These are phyloP conservation scores for Actias luna DNA, from an alignment of 2,888 invertebrate genomes.

Conservation along the genomic window DNA sequence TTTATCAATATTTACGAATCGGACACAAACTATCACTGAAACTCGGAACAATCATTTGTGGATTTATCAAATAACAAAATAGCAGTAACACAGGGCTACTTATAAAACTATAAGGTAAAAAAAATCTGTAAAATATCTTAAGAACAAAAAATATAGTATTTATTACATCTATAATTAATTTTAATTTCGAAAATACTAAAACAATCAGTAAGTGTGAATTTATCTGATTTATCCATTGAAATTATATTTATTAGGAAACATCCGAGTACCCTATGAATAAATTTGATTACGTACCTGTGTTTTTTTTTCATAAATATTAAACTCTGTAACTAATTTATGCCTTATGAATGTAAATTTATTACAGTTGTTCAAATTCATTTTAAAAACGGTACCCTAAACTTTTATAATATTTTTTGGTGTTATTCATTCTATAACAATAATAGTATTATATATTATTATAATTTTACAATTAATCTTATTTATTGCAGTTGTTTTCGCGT, in stretches of 20 bases:
- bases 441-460: constrained; percentile 21
- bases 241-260: background rate
- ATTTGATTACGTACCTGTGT: background rate
- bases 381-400: background rate
- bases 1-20: no score
- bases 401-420: constrained; percentile 33
- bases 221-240: background rate
- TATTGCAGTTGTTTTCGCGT: background rate
- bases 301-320: background rate
- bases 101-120: no score
- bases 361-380: background rate
- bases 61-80: no score
- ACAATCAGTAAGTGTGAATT: background rate
- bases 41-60: no score
- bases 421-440: constrained; percentile 30
- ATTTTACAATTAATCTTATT: background rate
- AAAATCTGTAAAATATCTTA: no score
- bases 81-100: no score
- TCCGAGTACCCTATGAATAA: background rate
- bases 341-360: background rate
- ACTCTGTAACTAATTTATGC: background rate
- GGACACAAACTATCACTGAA: no score
- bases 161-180: no score
- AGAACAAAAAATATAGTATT: no score
- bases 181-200: no score